Base-by-base conservation (phyloP, 37 sponge, comb jelly and placozoan genomes). In the Lycopodina hypogea region DNA sequence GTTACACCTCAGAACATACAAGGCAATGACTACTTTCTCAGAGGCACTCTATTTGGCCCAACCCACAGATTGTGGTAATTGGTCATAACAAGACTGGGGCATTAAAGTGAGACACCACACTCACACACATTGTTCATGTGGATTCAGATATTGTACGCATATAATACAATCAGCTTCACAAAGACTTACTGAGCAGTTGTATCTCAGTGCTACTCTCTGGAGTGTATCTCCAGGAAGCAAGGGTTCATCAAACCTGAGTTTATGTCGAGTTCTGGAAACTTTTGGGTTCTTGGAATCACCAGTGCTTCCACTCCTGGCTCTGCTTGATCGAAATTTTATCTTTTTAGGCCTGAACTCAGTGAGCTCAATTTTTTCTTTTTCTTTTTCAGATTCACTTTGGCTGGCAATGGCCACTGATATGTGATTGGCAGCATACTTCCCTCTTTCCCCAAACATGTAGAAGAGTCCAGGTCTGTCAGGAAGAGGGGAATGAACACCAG, bases 171-270 rank as follows among this genome's bases (percentile, higher is more conserved):
- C 41, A 70, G 6, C 36, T 58, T 58, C 26, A 58, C 26, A 58
- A 59, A 38, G 29, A 84, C 89, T 86, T 40, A 90, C 91, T 39
- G 78, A 76, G 29, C 81, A 80, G 34, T 72, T 65, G 61, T 92
- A 92, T 76, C 93, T 74, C 48, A 92, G 68, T 7, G 93, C 81
- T 59, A 92, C 81, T 56, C 89, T 76, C 35, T 85, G 93, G 18
- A 87, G 21, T 14, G 86, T 92, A 28, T 92, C 93, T 18, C 82
- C 93, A 39, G 72, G 72, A 45, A 66, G 77, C 38, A 92, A 33
- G 23, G 81, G 85, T 60, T 92, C 93, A 65, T 85, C 88, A 9
- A 58, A 41, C 51, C 60, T 76, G 1, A 41, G 24, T 72, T 69
- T 78, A 24, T 53, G 39, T 63, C 18, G 58, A 21, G 70, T 19